A percentile compares a stretch with the other conserved stretches of the same genome.
phyloP scores from a whole-genome alignment of 2,888 invertebrate genomes.

The Tipula confusa region DNA sequence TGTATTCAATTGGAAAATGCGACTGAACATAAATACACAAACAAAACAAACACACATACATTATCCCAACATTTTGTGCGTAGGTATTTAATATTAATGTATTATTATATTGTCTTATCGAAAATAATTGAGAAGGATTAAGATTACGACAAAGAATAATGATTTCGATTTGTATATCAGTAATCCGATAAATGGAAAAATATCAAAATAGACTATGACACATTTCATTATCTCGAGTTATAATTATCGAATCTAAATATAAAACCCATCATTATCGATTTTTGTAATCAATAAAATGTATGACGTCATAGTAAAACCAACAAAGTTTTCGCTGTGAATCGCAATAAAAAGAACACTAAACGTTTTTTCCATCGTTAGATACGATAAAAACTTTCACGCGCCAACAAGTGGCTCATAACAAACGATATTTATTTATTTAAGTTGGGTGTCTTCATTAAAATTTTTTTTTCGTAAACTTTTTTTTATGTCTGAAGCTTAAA shows the following conservation, averaged over 20 bases:
- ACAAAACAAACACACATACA: background rate
- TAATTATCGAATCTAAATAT: background rate
- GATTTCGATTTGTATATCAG: background rate
- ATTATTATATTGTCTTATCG: background rate
- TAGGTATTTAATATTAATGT: background rate
- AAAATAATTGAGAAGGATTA: conserved; percentile 5
- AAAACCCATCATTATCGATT: background rate
- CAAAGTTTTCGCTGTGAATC: too few species aligned
- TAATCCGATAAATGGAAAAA: background rate
- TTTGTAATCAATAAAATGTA: too few species aligned
- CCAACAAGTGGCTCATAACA: too few species aligned
- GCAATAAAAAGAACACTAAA: too few species aligned
- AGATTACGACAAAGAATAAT: background rate
- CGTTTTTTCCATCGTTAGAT: too few species aligned
- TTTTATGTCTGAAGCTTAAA: too few species aligned
- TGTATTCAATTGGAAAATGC: background rate
- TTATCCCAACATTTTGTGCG: background rate
- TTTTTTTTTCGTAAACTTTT: too few species aligned
- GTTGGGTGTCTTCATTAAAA: too few species aligned
- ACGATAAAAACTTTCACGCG: too few species aligned
- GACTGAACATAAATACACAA: too few species aligned
- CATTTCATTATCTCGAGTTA: background rate
- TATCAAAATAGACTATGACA: background rate
- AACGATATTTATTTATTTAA: too few species aligned
- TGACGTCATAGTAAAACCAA: too few species aligned